phyloP scores from a whole-genome alignment of 2,888 invertebrate genomes.

The Mythimna vitellina region DNA sequence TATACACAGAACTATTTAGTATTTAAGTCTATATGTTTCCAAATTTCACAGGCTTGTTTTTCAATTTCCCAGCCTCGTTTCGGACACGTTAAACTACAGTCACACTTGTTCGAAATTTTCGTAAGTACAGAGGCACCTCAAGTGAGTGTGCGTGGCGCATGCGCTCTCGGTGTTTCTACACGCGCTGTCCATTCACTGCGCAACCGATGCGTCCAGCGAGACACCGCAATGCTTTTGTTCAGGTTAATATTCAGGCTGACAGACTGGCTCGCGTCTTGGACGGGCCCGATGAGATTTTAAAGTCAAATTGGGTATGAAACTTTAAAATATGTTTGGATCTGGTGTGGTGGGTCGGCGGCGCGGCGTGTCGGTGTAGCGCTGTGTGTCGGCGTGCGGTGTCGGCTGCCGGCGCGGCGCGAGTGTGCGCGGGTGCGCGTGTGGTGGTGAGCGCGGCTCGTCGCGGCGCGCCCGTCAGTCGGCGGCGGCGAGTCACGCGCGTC shows the following conservation, averaged over 20 bases:
- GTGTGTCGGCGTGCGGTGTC: slow-evolving; percentile 71
- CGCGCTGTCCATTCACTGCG: slow-evolving; percentile 87
- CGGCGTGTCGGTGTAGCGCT: slow-evolving; percentile 69
- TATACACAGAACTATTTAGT: slow-evolving; percentile 7
- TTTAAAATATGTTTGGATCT: slow-evolving; percentile 86
- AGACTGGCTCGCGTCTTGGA: slow-evolving; percentile 77
- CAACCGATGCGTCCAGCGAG: slow-evolving; percentile 80
- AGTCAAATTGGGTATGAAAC: slow-evolving; percentile 88
- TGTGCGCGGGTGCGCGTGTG: slow-evolving; percentile 86
- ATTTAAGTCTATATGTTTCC: slow-evolving; percentile 40
- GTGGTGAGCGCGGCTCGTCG: slow-evolving; percentile 83
- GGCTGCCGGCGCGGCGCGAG: slow-evolving; percentile 72
- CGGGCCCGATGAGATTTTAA: slow-evolving; percentile 84
- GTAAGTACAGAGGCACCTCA: slow-evolving; percentile 69
- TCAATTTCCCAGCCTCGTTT: slow-evolving; percentile 71
- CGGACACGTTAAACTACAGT: slow-evolving; percentile 69
- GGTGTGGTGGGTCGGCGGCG: slow-evolving; percentile 69
- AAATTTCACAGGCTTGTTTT: slow-evolving; percentile 65
- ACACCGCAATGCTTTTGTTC: slow-evolving; percentile 75
- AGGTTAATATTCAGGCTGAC: slow-evolving; percentile 82
- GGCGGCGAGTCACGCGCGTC: slow-evolving; percentile 89
- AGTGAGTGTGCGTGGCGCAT: slow-evolving; percentile 85
- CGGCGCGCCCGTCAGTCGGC: slow-evolving; percentile 90
- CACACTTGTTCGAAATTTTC: slow-evolving; percentile 72
- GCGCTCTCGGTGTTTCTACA: slow-evolving; percentile 81